A percentile compares a stretch with the other conserved stretches of the same genome.
These are phyloP conservation scores for Entosphenus tridentatus DNA, from an alignment of 2,113 vertebrate species.

Conservation along the genomic window DNA sequence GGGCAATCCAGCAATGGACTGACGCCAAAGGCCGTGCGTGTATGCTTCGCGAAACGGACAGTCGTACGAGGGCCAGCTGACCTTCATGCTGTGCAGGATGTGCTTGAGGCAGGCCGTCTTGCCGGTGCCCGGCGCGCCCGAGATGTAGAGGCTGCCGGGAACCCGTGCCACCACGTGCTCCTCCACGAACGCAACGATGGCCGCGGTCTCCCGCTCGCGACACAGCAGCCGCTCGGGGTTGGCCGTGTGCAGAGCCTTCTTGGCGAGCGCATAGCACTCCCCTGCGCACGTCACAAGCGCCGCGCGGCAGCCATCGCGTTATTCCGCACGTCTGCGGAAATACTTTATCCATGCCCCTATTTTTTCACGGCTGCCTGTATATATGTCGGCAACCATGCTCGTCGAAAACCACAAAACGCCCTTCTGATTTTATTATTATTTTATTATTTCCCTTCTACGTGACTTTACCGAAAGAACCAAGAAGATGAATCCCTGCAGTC, in stretches of 20 bases:
- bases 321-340: neutral
- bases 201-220: slow-evolving; percentile 30
- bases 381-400: neutral
- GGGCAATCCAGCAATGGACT: too few relatives aligned
- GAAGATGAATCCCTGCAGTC: too few relatives aligned
- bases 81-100: slow-evolving; percentile 48
- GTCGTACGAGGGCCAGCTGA: slow-evolving; percentile 12
- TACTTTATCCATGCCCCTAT: neutral
- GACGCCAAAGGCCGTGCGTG: too few relatives aligned
- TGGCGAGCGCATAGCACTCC: slow-evolving; percentile 39
- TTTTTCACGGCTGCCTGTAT: neutral
- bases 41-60: too few relatives aligned
- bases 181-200: slow-evolving; percentile 39
- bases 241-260: slow-evolving; percentile 49
- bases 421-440: neutral
- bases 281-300: slow-evolving; percentile 19
- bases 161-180: slow-evolving; percentile 22
- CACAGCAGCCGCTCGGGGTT: slow-evolving; percentile 43
- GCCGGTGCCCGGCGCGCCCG: slow-evolving; percentile 65
- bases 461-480: too few relatives aligned
- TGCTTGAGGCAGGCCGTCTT: slow-evolving; percentile 66
- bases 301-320: neutral
- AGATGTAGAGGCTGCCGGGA: slow-evolving; percentile 67
- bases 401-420: neutral
- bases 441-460: too few relatives aligned